Conservation (phyloP, 2,113 vertebrate species). For the Megaceryle maxima region DNA sequence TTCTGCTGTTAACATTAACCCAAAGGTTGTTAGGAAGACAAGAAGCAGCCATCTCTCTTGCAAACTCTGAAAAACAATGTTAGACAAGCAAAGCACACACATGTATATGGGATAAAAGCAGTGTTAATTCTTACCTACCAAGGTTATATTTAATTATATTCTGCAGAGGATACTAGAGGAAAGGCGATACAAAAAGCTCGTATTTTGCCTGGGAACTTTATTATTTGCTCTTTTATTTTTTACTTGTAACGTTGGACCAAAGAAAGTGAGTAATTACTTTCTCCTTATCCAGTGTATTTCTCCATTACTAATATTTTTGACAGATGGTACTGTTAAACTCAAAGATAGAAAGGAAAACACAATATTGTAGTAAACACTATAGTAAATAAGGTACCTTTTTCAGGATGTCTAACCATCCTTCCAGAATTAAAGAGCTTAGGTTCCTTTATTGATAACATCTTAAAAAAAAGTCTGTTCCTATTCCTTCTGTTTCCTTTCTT, state of each 20-base stretch:
- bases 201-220: background rate
- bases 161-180: background rate
- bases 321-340: conserved; percentile 23
- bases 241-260: background rate
- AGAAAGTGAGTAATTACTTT: conserved; percentile 35
- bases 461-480: background rate
- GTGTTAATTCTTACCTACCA: background rate
- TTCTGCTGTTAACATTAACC: background rate
- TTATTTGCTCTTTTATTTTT: conserved; percentile 17
- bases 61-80: background rate
- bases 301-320: conserved; percentile 32
- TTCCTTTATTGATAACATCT: background rate
- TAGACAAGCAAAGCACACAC: background rate
- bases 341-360: conserved; percentile 1
- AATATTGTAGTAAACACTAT: background rate
- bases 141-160: background rate
- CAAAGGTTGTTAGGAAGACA: background rate
- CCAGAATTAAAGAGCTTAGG: background rate
- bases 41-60: background rate
- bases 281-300: background rate
- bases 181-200: background rate
- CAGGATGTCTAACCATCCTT: background rate
- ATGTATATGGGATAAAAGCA: background rate
- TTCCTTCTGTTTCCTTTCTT: background rate
- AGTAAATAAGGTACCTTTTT: background rate